phyloP scores from a whole-genome alignment of 2,113 vertebrate genomes.

The Heptranchias perlo region DNA sequence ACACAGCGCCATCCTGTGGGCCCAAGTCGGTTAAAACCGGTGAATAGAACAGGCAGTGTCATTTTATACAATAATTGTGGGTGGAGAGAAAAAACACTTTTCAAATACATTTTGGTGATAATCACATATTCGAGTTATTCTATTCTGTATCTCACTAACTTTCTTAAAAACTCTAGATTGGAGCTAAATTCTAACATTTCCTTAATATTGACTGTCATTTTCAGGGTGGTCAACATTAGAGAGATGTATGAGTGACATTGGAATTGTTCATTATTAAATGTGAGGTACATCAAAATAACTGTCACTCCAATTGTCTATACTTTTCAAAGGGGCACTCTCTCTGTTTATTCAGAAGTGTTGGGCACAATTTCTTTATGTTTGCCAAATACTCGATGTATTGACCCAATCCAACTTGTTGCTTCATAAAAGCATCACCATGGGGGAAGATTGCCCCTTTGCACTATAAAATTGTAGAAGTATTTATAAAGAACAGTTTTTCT shows the following conservation, averaged over 20 bases:
- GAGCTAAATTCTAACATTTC: background rate
- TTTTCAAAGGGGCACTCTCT: background rate
- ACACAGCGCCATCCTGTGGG: background rate
- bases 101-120: background rate
- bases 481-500: background rate
- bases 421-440: background rate
- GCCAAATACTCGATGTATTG: background rate
- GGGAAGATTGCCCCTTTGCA: background rate
- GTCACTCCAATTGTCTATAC: background rate
- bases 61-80: background rate
- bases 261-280: background rate
- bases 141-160: background rate
- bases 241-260: background rate
- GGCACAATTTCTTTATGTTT: background rate
- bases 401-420: background rate
- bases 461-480: background rate
- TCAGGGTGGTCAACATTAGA: background rate
- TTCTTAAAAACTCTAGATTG: background rate
- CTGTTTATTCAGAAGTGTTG: no score
- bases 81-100: background rate
- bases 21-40: background rate
- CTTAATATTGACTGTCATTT: background rate
- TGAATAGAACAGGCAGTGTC: background rate
- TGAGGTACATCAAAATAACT: background rate
- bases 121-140: background rate